phyloP scores from a whole-genome alignment of 2,113 vertebrate genomes.

The Pantherophis guttatus region DNA sequence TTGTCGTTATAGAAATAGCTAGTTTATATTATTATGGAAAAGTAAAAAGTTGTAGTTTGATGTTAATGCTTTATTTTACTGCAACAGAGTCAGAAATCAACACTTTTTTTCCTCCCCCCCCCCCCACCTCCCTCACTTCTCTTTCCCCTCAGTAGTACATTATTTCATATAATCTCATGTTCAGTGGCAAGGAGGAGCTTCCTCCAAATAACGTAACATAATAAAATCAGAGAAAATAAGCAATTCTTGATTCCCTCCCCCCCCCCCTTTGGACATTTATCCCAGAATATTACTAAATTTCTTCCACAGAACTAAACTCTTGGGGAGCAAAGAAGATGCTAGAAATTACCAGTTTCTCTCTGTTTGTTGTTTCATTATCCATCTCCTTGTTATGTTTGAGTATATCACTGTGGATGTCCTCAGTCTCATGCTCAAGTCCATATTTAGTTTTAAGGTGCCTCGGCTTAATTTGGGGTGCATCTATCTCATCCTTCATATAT shows the following conservation, averaged over 20 bases:
- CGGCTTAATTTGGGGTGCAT: conserved; percentile 63
- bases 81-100: too few relatives aligned
- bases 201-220: not conserved
- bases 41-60: too few relatives aligned
- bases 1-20: too few relatives aligned
- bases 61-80: too few relatives aligned
- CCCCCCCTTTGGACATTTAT: not conserved
- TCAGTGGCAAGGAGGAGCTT: not conserved
- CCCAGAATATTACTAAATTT: conserved; percentile 52
- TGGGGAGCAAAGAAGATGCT: conserved; percentile 18
- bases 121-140: too few relatives aligned
- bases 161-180: not conserved
- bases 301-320: conserved; percentile 16
- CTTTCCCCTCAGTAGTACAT: too few relatives aligned
- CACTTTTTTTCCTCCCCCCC: too few relatives aligned
- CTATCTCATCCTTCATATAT: conserved; percentile 65
- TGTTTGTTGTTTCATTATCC: conserved; percentile 2
- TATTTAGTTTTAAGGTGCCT: conserved; percentile 59
- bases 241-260: not conserved
- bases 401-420: conserved; percentile 44
- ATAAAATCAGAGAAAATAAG: conserved; percentile 12
- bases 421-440: conserved; percentile 56
- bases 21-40: too few relatives aligned
- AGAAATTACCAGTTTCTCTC: conserved; percentile 33
- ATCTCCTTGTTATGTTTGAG: conserved; percentile 48